Percentiles rank a stretch among this genome's conserved stretches.
These are phyloP conservation scores for Silurus meridionalis DNA, from an alignment of 2,113 vertebrate species.

Conservation along the genomic window DNA sequence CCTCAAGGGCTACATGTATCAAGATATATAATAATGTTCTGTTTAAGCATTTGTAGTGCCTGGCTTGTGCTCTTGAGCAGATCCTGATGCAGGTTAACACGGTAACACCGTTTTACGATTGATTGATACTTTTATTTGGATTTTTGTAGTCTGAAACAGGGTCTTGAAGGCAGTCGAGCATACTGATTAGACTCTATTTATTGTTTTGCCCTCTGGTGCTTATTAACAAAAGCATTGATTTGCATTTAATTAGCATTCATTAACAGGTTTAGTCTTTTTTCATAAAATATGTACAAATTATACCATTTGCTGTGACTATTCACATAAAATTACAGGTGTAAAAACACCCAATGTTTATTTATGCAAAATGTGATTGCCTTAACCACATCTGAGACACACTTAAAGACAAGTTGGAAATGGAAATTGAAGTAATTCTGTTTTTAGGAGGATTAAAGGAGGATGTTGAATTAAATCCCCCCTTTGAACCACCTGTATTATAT, in stretches of 20 bases:
- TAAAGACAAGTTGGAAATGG: background rate
- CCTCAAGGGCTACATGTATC: background rate
- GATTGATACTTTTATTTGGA: constrained; percentile 1
- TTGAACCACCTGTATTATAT: no score
- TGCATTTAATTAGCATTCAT: background rate
- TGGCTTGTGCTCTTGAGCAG: background rate
- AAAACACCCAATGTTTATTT: background rate
- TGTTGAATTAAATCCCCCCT: background rate
- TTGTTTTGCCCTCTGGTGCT: constrained; percentile 14
- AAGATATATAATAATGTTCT: constrained; percentile 2
- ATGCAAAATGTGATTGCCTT: background rate
- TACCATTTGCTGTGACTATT: background rate
- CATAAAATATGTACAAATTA: background rate
- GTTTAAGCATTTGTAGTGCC: background rate
- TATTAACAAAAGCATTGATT: background rate
- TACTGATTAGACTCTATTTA: background rate
- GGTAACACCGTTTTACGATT: background rate
- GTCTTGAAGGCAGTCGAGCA: background rate
- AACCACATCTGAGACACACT: background rate
- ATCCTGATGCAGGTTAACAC: background rate
- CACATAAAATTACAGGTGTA: background rate
- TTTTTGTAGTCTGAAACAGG: constrained; percentile 1
- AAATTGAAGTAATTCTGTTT: background rate
- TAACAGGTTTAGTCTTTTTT: background rate
- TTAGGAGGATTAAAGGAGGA: background rate